Evolutionary conservation across 2,888 invertebrate genomes (phyloP).

Genomic region (Melanostoma mellinum): DNA sequence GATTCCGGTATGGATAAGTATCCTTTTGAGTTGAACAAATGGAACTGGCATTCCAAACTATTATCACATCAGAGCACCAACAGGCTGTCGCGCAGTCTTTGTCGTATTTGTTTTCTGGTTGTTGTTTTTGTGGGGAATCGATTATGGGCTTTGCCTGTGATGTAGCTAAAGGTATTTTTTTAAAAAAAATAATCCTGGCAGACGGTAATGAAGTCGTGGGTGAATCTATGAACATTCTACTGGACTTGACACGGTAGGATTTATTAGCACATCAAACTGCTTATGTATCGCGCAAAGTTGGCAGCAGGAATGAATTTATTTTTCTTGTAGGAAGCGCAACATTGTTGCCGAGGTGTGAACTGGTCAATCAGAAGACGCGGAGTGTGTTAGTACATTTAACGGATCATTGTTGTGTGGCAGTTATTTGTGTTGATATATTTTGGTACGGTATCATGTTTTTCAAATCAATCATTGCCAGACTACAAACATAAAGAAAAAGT

Average conservation of each 20-base stretch:
- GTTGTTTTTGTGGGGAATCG: constrained; percentile 18
- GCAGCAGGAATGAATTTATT: constrained; percentile 29
- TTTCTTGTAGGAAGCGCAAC: constrained; percentile 2
- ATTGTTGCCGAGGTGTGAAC: constrained; percentile 42
- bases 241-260: constrained; percentile 42
- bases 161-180: neutral
- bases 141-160: constrained; percentile 6
- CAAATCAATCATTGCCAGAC: no score
- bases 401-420: no score
- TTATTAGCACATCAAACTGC: constrained; percentile 57
- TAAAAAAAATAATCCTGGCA: constrained; percentile 11
- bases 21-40: constrained; percentile 65
- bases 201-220: constrained; percentile 62
- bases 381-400: neutral
- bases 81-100: constrained; percentile 43
- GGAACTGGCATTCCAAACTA: constrained; percentile 55
- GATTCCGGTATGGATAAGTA: constrained; percentile 59
- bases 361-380: constrained; percentile 3
- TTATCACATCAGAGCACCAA: constrained; percentile 70
- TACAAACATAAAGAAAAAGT: no score
- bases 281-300: constrained; percentile 48
- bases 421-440: no score
- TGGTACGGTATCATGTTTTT: no score
- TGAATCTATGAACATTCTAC: constrained; percentile 58
- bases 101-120: constrained; percentile 29